Evolutionary conservation across 2,888 invertebrate species (phyloP).

Genomic region (Himalopsyche tibetana): DNA sequence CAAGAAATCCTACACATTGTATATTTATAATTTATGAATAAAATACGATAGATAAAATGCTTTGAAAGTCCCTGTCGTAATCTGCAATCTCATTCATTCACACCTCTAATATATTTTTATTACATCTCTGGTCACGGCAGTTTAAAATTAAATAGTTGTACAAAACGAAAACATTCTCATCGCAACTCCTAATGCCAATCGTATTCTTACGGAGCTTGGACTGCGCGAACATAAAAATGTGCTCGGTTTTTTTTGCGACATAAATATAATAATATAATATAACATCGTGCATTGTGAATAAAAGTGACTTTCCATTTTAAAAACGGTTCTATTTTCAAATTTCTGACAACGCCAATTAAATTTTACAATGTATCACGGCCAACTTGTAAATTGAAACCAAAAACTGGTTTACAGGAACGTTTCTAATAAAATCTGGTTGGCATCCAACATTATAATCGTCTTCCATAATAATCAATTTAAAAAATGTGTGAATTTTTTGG

Average conservation of each 20-base stretch:
- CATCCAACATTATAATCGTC: no score
- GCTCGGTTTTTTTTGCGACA: not conserved
- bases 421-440: no score
- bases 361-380: not conserved
- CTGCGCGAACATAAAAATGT: slow-evolving; percentile 5
- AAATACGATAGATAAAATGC: no score
- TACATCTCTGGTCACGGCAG: slow-evolving; percentile 1
- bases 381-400: no score
- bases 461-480: no score
- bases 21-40: no score
- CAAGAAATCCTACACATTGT: no score
- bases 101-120: slow-evolving; percentile 36
- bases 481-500: no score
- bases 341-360: not conserved
- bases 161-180: not conserved
- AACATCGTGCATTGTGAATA: not conserved
- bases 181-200: not conserved
- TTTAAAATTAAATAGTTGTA: slow-evolving; percentile 26
- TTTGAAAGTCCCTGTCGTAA: not conserved
- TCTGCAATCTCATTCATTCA: slow-evolving; percentile 37
- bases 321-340: not conserved
- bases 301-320: slow-evolving; percentile 33
- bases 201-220: not conserved
- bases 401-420: no score
- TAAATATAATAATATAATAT: not conserved